These are phyloP conservation scores for Gnathonemus longibarbis DNA, from an alignment of 2,113 vertebrate genomes.

Conservation along the genomic window DNA sequence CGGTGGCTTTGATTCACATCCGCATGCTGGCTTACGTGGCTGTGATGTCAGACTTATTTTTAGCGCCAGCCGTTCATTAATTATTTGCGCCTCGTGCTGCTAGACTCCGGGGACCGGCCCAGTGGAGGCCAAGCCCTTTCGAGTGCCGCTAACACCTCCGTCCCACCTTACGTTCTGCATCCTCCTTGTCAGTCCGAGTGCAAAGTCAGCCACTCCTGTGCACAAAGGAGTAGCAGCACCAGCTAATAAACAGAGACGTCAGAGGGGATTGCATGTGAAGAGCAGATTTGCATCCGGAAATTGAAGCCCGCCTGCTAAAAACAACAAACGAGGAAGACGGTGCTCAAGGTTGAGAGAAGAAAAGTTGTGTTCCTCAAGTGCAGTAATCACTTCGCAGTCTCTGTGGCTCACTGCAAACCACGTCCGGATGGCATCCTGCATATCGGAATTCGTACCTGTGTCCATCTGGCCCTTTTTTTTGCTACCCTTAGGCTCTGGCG, in stretches of 20 bases:
- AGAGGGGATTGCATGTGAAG: not conserved
- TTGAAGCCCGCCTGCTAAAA: not conserved
- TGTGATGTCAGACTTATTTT: not conserved
- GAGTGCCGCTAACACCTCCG: not conserved
- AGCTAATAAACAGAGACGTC: not conserved
- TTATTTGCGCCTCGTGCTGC: not conserved
- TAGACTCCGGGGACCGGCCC: not conserved
- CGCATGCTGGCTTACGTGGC: not conserved
- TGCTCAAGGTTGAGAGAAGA: not conserved
- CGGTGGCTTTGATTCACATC: not conserved
- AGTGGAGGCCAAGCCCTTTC: not conserved
- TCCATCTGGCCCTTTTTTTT: not conserved
- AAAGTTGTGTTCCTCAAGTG: not conserved
- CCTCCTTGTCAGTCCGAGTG: not conserved
- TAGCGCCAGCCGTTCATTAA: not conserved
- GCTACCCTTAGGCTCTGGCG: not conserved
- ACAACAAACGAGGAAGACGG: not conserved
- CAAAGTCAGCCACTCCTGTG: not conserved
- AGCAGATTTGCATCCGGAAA: constrained; percentile 8
- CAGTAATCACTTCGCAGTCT: not conserved
- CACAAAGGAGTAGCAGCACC: not conserved
- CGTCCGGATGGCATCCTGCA: not conserved
- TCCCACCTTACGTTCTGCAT: not conserved
- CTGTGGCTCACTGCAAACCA: not conserved
- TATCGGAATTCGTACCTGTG: not conserved